phyloP scores from a whole-genome alignment of 2,888 invertebrate genomes.

The Ptilodon capucinus region DNA sequence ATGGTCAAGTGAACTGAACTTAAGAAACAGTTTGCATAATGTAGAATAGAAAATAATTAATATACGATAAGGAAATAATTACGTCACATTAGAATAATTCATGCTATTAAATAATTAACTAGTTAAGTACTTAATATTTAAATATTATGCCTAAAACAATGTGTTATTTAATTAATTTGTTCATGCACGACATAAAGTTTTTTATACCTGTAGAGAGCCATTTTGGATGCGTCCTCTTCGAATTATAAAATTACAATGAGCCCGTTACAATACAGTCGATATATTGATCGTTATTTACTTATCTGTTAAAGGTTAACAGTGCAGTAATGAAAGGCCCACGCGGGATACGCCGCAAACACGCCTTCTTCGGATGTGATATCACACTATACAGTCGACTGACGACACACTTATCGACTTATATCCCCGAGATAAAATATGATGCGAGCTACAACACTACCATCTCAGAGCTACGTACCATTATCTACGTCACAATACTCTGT shows the following conservation, averaged over 20 bases:
- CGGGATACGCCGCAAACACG: conserved; percentile 61
- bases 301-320: conserved; percentile 52
- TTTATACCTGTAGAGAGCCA: conserved; percentile 72
- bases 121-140: no score
- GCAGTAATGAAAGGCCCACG: conserved; percentile 44
- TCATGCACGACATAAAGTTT: conserved; percentile 23
- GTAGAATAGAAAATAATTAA: no score
- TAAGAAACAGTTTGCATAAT: no score
- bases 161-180: conserved; percentile 1
- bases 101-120: no score
- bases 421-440: conserved; percentile 64
- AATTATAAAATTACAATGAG: conserved; percentile 42
- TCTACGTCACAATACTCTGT: conserved; percentile 67
- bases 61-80: no score
- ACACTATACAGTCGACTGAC: conserved; percentile 64
- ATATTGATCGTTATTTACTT: conserved; percentile 38
- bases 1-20: not conserved
- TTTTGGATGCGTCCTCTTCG: conserved; percentile 51
- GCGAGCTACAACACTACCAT: conserved; percentile 77
- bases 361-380: conserved; percentile 72
- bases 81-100: no score
- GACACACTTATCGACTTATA: conserved; percentile 72
- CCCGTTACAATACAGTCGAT: conserved; percentile 35
- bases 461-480: conserved; percentile 83
- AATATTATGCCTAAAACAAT: no score